A percentile compares a stretch with the other conserved stretches of the same genome.
phyloP scores from a whole-genome alignment of 2,113 vertebrate genomes.

The Camarhynchus parvulus region DNA sequence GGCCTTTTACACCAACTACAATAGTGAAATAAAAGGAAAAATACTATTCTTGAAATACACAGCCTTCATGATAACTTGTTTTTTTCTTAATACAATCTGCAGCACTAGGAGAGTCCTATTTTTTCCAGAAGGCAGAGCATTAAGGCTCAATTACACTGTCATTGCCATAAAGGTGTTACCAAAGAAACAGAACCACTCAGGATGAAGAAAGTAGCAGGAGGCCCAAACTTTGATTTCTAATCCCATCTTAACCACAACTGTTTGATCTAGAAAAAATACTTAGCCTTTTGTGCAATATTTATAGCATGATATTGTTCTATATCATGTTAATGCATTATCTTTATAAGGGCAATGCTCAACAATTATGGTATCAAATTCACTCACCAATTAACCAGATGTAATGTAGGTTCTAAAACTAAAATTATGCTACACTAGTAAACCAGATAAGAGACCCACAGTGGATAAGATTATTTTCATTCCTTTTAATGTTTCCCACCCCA shows the following conservation, averaged over 20 bases:
- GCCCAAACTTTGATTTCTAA: background rate
- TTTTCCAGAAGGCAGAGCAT: background rate
- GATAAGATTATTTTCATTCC: background rate
- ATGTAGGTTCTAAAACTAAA: background rate
- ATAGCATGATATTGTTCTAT: too few species aligned
- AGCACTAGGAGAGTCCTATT: background rate
- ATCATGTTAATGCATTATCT: too few species aligned
- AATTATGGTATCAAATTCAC: background rate
- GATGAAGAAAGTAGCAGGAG: background rate
- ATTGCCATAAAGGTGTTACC: background rate
- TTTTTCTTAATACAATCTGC: background rate
- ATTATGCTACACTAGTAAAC: background rate
- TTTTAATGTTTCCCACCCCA: background rate
- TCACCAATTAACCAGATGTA: background rate
- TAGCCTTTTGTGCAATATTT: too few species aligned
- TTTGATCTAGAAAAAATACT: background rate
- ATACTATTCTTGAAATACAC: background rate
- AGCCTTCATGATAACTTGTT: background rate
- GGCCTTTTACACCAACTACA: background rate
- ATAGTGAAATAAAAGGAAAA: background rate
- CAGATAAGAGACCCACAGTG: background rate
- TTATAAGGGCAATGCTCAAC: background rate
- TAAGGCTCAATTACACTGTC: background rate
- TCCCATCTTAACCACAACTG: background rate
- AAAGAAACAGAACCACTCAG: background rate